Base-by-base conservation (phyloP, 1,140 invertebrate species). In the Nymphalis io region DNA sequence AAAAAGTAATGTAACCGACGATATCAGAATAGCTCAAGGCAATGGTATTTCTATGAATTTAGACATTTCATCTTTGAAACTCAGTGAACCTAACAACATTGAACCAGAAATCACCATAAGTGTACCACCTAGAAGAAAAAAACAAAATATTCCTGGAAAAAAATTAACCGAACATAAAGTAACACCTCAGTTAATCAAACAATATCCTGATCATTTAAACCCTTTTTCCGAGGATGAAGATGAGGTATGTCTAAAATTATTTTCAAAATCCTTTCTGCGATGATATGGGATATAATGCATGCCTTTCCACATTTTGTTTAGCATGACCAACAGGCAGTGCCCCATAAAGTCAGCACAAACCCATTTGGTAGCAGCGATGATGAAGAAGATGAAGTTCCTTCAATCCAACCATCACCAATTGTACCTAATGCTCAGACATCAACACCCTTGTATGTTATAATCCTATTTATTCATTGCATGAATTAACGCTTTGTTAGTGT, bases 141-240 rank as follows among this genome's bases (percentile, higher is more conserved):
- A 90, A 77, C 79, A 84, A 58, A 65, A 72, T 60, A 66, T 66
- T 12, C 63, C 70, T 51, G 78, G 75, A 33, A 68, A 78, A 78
- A 69, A 73, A 68, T 60, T 63, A 77, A 65, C 27, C 8, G 27
- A 42, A 10, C 4, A 16, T 23, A 21, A 77, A 76, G 38, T 74
- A 59, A 21, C 59, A 55, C 59, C 51, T 11, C 73, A 72, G 27
- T 72, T 74, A 63, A 64, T 63, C 62, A 76, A 80, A 51, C 76
- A 83, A 66, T 97, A 97, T 92, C 96, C 96, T 0, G 93, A 94
- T 55, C 93, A 95, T 73, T 89, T 97, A 59, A 97, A 97, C 93
- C 96, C 96, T 3, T 97, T 97, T 87, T 94, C 93, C 46, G 94
- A 95, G 61, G 94, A 94, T 10, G 93, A 94, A n/a, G 91, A 91